Conservation (phyloP, 2,113 vertebrate species). For the Vulpes ferrilata region DNA sequence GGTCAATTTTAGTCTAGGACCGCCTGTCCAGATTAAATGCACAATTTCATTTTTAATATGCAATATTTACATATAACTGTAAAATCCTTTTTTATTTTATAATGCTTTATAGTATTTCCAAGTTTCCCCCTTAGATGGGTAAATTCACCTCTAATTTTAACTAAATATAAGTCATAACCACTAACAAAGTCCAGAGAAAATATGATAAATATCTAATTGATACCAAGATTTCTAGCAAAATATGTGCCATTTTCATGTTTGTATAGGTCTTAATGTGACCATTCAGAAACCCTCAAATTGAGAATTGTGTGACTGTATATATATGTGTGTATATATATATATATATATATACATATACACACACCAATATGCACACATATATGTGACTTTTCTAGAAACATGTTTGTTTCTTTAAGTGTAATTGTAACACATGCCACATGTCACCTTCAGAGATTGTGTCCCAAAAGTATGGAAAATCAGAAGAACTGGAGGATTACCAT, state of each 20-base stretch:
- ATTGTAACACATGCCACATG: slow-evolving; percentile 80
- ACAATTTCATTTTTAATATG: not conserved
- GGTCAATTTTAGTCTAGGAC: not conserved
- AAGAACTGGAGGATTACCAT: slow-evolving; percentile 83
- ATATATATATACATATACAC: fast-evolving
- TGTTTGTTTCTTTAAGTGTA: slow-evolving; percentile 81
- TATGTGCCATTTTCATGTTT: not conserved
- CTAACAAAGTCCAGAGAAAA: not conserved
- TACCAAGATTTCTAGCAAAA: not conserved
- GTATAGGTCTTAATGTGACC: not conserved
- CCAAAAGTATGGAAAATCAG: slow-evolving; percentile 84
- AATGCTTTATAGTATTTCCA: not conserved
- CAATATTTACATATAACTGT: not conserved
- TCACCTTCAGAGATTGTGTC: slow-evolving; percentile 83
- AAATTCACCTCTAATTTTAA: not conserved
- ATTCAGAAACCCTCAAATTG: not conserved
- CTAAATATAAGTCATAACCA: not conserved
- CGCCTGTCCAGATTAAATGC: not conserved
- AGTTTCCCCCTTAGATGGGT: not conserved
- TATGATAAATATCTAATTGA: not conserved
- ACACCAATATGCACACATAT: fast-evolving
- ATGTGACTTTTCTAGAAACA: slow-evolving; percentile 75
- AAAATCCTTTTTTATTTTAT: not conserved
- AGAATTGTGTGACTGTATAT: not conserved
- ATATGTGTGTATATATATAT: too few relatives aligned